These are phyloP conservation scores for Protophormia terraenovae DNA, from an alignment of 2,888 invertebrate genomes.

Conservation along the genomic window DNA sequence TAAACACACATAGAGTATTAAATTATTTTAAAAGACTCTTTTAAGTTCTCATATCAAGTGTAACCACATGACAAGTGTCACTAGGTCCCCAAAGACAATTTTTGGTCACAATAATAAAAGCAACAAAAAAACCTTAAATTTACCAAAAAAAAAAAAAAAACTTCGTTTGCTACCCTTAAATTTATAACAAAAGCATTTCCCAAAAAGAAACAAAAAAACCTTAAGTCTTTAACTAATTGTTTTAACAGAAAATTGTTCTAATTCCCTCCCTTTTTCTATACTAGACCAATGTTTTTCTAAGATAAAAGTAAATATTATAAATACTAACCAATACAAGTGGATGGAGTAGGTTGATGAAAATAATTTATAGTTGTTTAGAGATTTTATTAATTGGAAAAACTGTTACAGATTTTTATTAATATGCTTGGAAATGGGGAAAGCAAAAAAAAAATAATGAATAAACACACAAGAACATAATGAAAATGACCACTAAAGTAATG, in stretches of 20 bases:
- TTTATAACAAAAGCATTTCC: constrained; percentile 22
- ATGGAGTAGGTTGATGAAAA: constrained; percentile 5
- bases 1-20: background rate
- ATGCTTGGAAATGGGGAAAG: background rate
- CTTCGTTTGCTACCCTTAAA: constrained; percentile 29
- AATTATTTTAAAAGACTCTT: constrained; percentile 4
- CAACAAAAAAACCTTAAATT: background rate
- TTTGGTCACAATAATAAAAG: constrained; percentile 6
- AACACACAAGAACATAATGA: constrained; percentile 27
- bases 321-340: background rate
- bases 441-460: background rate
- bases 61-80: constrained; percentile 43
- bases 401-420: constrained; percentile 46
- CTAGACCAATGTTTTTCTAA: too few relatives aligned
- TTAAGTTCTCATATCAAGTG: background rate
- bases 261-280: background rate
- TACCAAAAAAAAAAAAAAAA: background rate
- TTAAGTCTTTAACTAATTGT: constrained; percentile 56
- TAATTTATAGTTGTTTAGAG: constrained; percentile 79
- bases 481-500: constrained; percentile 52
- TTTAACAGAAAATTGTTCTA: constrained; percentile 23
- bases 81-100: constrained; percentile 18
- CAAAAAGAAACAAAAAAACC: too few relatives aligned
- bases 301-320: background rate
- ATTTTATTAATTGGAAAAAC: constrained; percentile 80